Percentiles rank a stretch among this genome's conserved stretches.
Conservation (phyloP, 2,113 vertebrate genomes). For the Stigmatopora argus region DNA sequence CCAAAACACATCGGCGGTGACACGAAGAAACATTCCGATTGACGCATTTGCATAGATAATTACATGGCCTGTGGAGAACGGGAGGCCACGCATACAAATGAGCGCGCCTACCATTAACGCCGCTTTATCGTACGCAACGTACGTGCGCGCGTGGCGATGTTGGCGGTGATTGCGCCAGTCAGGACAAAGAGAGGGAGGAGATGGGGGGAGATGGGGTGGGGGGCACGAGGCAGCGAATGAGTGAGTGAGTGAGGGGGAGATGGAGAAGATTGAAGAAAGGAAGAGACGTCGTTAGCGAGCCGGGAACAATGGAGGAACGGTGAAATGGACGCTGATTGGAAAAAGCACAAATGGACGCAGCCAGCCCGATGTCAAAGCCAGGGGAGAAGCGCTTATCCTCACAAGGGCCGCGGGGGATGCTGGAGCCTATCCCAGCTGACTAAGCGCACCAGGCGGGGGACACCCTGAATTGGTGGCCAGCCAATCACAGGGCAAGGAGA, state of each 20-base stretch:
- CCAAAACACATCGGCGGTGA: not conserved
- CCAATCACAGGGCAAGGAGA: too few relatives aligned
- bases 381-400: too few relatives aligned
- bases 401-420: too few relatives aligned
- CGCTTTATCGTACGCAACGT: not conserved
- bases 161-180: slow-evolving; percentile 12
- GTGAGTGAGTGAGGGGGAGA: slow-evolving; percentile 23
- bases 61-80: slow-evolving; percentile 16
- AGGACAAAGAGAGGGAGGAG: slow-evolving; percentile 61
- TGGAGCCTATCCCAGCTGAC: too few relatives aligned
- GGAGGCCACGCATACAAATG: slow-evolving; percentile 5
- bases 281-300: not conserved
- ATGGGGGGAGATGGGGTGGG: slow-evolving; percentile 21
- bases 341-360: not conserved
- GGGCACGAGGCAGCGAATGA: not conserved
- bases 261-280: slow-evolving; percentile 37
- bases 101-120: not conserved
- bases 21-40: slow-evolving; percentile 33
- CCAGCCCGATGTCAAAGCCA: too few relatives aligned
- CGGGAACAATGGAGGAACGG: slow-evolving; percentile 15
- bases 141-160: not conserved
- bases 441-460: too few relatives aligned
- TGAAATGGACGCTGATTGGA: slow-evolving; percentile 5
- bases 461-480: too few relatives aligned
- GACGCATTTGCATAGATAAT: slow-evolving; percentile 46